These are phyloP conservation scores for Saccostrea echinata DNA, from an alignment of 1,140 invertebrate genomes.

Conservation along the genomic window DNA sequence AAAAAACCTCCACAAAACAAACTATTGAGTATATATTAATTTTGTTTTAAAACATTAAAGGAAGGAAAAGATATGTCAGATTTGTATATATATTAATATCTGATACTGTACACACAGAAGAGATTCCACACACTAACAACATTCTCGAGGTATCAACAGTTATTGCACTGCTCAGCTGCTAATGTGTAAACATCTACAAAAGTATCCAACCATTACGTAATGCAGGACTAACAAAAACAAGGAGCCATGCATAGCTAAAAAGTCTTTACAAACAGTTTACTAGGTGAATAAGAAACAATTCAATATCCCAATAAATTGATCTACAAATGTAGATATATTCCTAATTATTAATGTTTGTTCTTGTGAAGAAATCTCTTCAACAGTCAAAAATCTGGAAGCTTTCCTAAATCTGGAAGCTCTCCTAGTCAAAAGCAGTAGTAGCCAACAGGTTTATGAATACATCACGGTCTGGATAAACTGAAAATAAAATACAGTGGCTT, in stretches of 20 bases:
- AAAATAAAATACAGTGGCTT: slow-evolving; percentile 34
- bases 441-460: slow-evolving; percentile 69
- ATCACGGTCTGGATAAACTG: slow-evolving; percentile 78
- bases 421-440: background rate
- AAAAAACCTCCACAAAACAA: slow-evolving; percentile 3
- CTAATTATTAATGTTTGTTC: background rate
- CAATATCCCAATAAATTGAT: background rate
- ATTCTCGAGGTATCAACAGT: slow-evolving; percentile 10
- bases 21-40: background rate
- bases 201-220: background rate
- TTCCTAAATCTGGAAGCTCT: background rate
- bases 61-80: background rate
- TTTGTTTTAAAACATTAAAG: background rate
- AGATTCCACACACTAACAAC: background rate
- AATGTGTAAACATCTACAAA: background rate
- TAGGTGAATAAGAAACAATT: background rate
- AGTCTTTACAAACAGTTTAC: background rate
- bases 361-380: background rate
- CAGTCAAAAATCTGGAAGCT: background rate
- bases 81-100: background rate
- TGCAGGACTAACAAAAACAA: background rate
- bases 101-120: background rate
- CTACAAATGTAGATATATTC: background rate
- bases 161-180: slow-evolving; percentile 33
- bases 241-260: background rate